Base-by-base conservation (phyloP, 1,140 invertebrate species). In the Lasaia peninsularis region DNA sequence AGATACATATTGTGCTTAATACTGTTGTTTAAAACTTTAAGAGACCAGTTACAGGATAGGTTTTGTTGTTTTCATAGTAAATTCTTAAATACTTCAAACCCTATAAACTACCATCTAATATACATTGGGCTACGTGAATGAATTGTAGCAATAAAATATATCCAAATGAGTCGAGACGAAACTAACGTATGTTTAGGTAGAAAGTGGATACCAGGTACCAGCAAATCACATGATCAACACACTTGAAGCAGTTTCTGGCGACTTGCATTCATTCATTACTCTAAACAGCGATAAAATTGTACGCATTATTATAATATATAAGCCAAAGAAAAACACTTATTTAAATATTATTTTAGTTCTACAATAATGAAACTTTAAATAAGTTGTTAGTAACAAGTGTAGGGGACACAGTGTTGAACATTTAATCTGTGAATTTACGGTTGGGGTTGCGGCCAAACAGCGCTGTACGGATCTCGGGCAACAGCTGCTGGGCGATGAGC, bases 371-470 rank as follows among this genome's bases (percentile, higher is more conserved):
- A 73, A 65, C 37, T 73, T 77, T 72, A 84, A 75, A 84, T 80
- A 77, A 67, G 58, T 72, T 79, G 69, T 80, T 80, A 65, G 65
- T 80, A 79, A 78, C 69, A 75, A 77, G 67, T 79, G 69, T 72
- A 61, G 67, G 48, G 18, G 18, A 48, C 40, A 48, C 40, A 5
- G 65, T 28, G 70, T 58, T 59, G 57, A 34, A 40, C 24, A 24
- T 77, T 93, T 98, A 99, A 91, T 99, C 98, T 71, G 94, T 94
- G 92, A 99, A 99, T 92, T 97, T 98, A 77, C 98, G 94, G 92
- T 99, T 99, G 34, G 94, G 93, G 89, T 99, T 99, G 65, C 92
- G 92, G 24, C 98, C 98, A 89, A 99, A 99, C 51, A 99, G 91
- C 21, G 96, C 95, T 52, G 93, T 95, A 91, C 98, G 95, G 62